A percentile compares a stretch with the other conserved stretches of the same genome.
Evolutionary conservation across 2,888 invertebrate species (phyloP).

Genomic region (Tridacna gigas): DNA sequence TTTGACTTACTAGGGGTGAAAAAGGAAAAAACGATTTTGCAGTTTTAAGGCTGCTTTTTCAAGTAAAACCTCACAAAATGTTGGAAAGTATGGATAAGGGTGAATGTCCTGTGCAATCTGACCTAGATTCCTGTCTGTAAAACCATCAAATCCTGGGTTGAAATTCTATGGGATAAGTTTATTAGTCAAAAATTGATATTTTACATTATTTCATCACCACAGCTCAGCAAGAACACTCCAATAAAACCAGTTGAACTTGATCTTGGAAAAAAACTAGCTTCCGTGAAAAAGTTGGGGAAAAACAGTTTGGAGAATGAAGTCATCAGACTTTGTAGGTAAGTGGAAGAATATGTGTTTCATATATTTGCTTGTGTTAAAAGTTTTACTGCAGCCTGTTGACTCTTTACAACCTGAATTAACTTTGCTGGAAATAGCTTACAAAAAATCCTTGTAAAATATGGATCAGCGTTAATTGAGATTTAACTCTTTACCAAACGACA

Average conservation of each 20-base stretch:
- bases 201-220: neutral
- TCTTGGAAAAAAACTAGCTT: conserved; percentile 39
- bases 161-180: too few species aligned
- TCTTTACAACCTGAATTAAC: neutral
- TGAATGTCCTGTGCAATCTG: too few species aligned
- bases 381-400: neutral
- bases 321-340: conserved; percentile 56
- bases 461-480: too few species aligned
- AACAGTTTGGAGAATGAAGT: conserved; percentile 57
- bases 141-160: too few species aligned
- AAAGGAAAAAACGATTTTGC: too few species aligned
- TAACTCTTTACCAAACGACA: too few species aligned
- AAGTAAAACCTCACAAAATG: too few species aligned
- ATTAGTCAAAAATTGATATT: too few species aligned
- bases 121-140: too few species aligned
- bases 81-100: too few species aligned
- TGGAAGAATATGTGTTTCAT: neutral
- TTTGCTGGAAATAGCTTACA: neutral
- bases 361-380: neutral
- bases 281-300: conserved; percentile 48
- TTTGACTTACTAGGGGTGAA: too few species aligned
- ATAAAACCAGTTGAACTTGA: conserved; percentile 25
- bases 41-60: too few species aligned
- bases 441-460: neutral
- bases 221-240: neutral